Percentiles rank a stretch among this genome's conserved stretches.
phyloP scores from a whole-genome alignment of 2,888 invertebrate genomes.

The Strigamia transsilvanica region DNA sequence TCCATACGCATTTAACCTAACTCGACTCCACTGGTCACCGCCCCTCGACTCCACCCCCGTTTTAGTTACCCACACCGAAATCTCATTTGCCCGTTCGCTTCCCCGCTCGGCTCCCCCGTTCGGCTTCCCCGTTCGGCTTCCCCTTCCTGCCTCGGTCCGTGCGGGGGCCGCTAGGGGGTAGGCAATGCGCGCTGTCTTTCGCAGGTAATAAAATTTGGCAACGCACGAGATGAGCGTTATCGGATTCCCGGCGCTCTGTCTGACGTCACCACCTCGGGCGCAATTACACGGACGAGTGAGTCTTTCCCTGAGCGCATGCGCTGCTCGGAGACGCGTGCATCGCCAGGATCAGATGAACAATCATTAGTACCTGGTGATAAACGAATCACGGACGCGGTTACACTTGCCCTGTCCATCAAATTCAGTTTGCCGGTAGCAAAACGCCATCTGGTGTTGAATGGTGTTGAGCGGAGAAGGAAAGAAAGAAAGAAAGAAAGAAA shows the following conservation, averaged over 20 bases:
- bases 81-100: too few species aligned
- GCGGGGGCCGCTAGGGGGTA: background rate
- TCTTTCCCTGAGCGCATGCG: conserved; percentile 20
- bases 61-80: conserved; percentile 9
- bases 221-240: conserved; percentile 53
- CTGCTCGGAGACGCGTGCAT: conserved; percentile 11
- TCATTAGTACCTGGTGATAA: conserved; percentile 53
- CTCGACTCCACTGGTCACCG: conserved; percentile 28
- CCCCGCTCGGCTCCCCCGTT: too few species aligned
- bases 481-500: background rate
- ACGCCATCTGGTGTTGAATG: conserved; percentile 39
- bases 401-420: conserved; percentile 51
- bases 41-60: conserved; percentile 37
- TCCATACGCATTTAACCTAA: background rate
- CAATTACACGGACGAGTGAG: conserved; percentile 51
- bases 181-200: conserved; percentile 28
- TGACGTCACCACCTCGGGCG: conserved; percentile 51
- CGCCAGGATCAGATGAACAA: conserved; percentile 53
- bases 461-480: background rate
- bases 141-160: background rate
- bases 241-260: conserved; percentile 52
- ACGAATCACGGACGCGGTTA: conserved; percentile 53
- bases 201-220: conserved; percentile 53
- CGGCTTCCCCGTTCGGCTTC: conserved; percentile 1
- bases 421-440: conserved; percentile 34